Conservation (phyloP, 2,888 invertebrate species). For the Cantharis rustica region DNA sequence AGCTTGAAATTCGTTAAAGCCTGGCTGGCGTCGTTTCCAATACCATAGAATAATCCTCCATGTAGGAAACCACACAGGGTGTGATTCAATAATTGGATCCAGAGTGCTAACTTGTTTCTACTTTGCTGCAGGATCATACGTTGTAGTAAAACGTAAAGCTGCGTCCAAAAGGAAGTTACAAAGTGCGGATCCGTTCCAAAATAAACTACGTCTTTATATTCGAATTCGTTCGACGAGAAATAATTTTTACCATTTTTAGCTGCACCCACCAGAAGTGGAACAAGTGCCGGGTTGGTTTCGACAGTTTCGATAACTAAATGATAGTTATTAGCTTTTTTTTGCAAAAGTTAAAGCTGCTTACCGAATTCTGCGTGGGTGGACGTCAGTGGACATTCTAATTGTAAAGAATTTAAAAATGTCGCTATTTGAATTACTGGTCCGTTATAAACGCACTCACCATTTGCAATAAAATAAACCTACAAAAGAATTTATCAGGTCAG, state of each 20-base stretch:
- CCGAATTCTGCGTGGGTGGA: constrained; percentile 80
- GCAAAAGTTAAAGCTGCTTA: constrained; percentile 36
- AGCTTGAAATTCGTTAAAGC: background rate
- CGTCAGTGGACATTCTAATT: constrained; percentile 73
- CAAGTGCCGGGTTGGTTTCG: background rate
- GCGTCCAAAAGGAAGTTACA: background rate
- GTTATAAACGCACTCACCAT: constrained; percentile 69
- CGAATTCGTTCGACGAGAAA: background rate
- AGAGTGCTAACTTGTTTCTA: background rate
- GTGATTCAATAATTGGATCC: background rate
- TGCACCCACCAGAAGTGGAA: background rate
- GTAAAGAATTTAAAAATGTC: constrained; percentile 68
- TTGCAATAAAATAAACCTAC: constrained; percentile 61
- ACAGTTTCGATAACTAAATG: background rate
- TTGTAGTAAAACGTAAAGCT: background rate
- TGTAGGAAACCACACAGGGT: background rate
- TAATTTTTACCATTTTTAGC: background rate
- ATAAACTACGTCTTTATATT: background rate
- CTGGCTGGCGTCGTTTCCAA: background rate
- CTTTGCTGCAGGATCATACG: background rate
- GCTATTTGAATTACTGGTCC: constrained; percentile 72
- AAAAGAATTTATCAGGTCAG: too few species aligned
- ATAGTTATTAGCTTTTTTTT: background rate
- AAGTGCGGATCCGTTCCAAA: background rate
- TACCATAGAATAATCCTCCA: background rate